These are phyloP conservation scores for Rhamnusium bicolor DNA, from an alignment of 2,888 invertebrate genomes.

Conservation along the genomic window DNA sequence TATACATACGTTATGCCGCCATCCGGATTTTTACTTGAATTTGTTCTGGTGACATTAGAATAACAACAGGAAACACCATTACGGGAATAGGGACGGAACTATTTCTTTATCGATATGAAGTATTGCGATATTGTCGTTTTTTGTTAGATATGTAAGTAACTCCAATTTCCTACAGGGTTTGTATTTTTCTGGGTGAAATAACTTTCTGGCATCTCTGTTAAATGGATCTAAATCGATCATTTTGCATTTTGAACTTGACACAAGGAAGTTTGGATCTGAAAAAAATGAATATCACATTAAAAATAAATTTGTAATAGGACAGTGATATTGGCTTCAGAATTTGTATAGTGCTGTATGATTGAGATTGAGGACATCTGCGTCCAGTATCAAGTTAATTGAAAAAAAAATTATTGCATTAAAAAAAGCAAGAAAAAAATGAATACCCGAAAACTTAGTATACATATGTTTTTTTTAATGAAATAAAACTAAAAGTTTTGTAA, in stretches of 20 bases:
- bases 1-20: constrained; percentile 58
- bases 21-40: constrained; percentile 56
- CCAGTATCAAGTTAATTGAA: too few species aligned
- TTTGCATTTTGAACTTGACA: constrained; percentile 77
- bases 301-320: too few species aligned
- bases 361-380: too few species aligned
- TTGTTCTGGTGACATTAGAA: constrained; percentile 58
- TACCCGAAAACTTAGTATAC: too few species aligned
- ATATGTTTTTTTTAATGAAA: too few species aligned
- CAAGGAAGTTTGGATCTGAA: constrained; percentile 69
- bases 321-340: too few species aligned
- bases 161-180: constrained; percentile 72
- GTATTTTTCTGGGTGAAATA: constrained; percentile 73
- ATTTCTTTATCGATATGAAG: constrained; percentile 64
- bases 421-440: too few species aligned
- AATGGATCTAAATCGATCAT: constrained; percentile 78
- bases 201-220: constrained; percentile 73
- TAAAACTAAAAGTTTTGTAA: too few species aligned
- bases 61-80: constrained; percentile 61
- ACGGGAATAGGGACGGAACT: constrained; percentile 60
- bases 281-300: not conserved
- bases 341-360: too few species aligned
- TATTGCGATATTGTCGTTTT: constrained; percentile 61
- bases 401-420: too few species aligned
- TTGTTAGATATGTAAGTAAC: constrained; percentile 65